Evolutionary conservation across 2,797 vertebrate species (phyloP), one percentile per base, ranked within the genome.

Genomic region (Crocodylus rhombifer): DNA sequence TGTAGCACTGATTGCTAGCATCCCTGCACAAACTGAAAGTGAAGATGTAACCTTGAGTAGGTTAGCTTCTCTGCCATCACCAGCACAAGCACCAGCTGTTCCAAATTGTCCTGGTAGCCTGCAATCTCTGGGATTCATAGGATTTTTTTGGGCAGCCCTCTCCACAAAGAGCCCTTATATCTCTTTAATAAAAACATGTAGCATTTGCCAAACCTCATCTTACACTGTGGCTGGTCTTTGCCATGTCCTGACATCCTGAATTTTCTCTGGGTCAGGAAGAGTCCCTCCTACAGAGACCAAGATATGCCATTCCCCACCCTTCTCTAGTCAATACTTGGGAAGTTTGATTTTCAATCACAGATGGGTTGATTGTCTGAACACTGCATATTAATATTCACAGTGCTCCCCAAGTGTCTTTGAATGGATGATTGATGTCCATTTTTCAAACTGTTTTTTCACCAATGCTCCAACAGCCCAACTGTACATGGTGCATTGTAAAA

Each of bases 401-500:
- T 11, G 42, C 42, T 51, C 42, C 42, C 42, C 42, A 51, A 51
- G 42, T 51, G 42, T 51, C 42, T 51, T 51, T 51, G 42, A 51
- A 51, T 51, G 42, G 42, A 10, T 51, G 42, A 51, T 11, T 51
- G 42, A 51, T 51, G 42, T 10, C 18, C 57, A 84, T 21, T 0
- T 0, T 14, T 23, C n/a, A n/a, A 17, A 13, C 5, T 0, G 5
- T 65, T 25, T 1, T n/a, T 56, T 1, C 16, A 14, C 55, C 10
- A 77, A 77, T 30, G 23, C 33, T 77, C 75, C n/a, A 0, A 56
- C 56, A 58, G 56, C 56, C 13, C 11, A 61, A 76, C n/a, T 5
- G 5, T 21, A 20, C 56, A 65, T 26, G 79, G 15, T 1, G 2
- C 11, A 17, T 57, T 36, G 36, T 36, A 60, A 51, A 21, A 62